Percentiles rank a stretch among this genome's conserved stretches.
These are phyloP conservation scores for Ostrea denselamellosa DNA, from an alignment of 1,140 invertebrate genomes.

Conservation along the genomic window DNA sequence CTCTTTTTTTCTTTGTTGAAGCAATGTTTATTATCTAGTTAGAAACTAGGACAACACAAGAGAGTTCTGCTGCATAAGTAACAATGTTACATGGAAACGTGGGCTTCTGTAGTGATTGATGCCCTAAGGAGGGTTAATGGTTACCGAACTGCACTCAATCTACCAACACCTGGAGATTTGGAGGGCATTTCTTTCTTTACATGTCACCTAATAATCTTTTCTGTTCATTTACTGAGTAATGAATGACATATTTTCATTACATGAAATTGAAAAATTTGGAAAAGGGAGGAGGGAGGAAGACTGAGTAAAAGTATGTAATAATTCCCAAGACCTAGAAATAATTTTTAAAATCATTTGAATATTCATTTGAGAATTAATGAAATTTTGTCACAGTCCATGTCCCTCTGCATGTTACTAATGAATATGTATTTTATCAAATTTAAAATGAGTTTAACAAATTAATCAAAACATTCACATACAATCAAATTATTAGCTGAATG, in stretches of 20 bases:
- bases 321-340: no score
- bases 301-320: no score
- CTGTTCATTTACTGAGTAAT: neutral
- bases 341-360: no score
- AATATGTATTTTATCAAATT: neutral
- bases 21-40: conserved; percentile 16
- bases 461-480: neutral
- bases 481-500: neutral
- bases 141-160: neutral
- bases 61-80: conserved; percentile 11
- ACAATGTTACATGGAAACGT: conserved; percentile 13
- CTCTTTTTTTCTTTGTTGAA: neutral
- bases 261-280: neutral
- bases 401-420: neutral
- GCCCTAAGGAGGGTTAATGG: conserved; percentile 10
- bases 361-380: no score
- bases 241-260: neutral
- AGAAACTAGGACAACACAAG: conserved; percentile 20
- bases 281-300: no score
- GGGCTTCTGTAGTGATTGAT: neutral
- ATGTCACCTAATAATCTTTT: neutral
- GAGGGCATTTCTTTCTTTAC: neutral
- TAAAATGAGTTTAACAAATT: neutral
- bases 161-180: conserved; percentile 25
- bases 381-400: no score